phyloP scores from a whole-genome alignment of 2,113 vertebrate species.

The Triplophysa siluroides region DNA sequence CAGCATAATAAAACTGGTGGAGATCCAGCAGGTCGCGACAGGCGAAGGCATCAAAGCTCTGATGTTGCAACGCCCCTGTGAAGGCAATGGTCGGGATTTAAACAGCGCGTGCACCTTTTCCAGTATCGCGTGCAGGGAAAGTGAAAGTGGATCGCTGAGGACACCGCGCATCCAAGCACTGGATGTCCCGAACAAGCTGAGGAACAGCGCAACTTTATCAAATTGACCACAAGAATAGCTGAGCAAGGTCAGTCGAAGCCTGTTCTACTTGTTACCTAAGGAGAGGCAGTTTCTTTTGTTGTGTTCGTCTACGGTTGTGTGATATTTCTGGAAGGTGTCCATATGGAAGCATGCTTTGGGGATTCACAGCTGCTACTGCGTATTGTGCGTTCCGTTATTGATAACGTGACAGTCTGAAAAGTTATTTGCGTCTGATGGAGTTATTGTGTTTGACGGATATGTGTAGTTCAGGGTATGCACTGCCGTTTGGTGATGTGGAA shows the following conservation, averaged over 20 bases:
- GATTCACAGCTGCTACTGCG: too few relatives aligned
- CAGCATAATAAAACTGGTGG: constrained; percentile 34
- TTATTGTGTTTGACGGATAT: background rate
- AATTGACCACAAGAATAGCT: background rate
- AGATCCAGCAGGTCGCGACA: background rate
- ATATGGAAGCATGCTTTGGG: constrained; percentile 5
- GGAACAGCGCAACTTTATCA: constrained; percentile 14
- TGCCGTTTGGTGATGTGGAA: background rate
- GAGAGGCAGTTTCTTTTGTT: background rate
- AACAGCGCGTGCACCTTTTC: background rate
- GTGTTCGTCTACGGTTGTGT: background rate
- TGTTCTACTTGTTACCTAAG: background rate
- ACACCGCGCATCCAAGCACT: background rate
- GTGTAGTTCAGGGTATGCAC: background rate
- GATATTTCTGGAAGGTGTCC: background rate
- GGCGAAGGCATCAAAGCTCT: background rate
- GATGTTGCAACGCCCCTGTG: background rate
- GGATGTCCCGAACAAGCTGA: constrained; percentile 4
- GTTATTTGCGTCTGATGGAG: background rate
- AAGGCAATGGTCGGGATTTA: constrained; percentile 1
- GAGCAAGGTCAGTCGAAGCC: constrained; percentile 11
- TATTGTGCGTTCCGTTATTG: background rate
- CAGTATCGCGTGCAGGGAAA: constrained; percentile 5
- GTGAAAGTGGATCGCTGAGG: constrained; percentile 5
- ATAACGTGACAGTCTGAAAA: background rate